Percentiles rank a stretch among this genome's conserved stretches.
Evolutionary conservation across 2,888 invertebrate species (phyloP).

Genomic region (Hydraecia micacea): DNA sequence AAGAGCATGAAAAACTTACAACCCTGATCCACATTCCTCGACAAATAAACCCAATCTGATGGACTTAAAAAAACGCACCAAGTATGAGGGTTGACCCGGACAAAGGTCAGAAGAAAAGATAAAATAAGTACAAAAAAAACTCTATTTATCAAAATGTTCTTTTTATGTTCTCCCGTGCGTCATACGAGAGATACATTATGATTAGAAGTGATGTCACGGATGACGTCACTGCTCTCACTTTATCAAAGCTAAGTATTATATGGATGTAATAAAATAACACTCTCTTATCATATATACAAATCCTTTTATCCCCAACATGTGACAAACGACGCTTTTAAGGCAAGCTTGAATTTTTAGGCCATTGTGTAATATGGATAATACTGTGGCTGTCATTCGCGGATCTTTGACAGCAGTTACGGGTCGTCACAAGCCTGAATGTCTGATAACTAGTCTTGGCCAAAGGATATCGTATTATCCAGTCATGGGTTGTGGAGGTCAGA

Average conservation of each 20-base stretch:
- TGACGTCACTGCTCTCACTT: conserved; percentile 45
- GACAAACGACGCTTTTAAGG: conserved; percentile 41
- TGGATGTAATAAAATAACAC: conserved; percentile 51
- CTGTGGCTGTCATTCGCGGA: neutral
- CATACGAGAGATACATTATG: conserved; percentile 40
- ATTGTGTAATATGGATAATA: neutral
- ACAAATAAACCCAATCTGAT: neutral
- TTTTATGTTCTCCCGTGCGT: conserved; percentile 48
- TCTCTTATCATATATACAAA: conserved; percentile 45
- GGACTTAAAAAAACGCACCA: neutral
- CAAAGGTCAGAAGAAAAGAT: conserved; percentile 9
- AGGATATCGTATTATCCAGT: neutral
- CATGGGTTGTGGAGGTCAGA: neutral
- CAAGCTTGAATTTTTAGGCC: neutral
- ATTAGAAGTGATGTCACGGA: conserved; percentile 54
- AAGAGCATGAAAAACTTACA: neutral
- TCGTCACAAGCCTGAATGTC: too few species aligned
- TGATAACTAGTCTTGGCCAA: neutral
- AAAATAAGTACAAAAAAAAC: neutral
- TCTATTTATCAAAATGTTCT: conserved; percentile 7
- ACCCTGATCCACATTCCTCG: neutral
- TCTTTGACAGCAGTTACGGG: neutral
- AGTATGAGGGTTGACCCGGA: neutral
- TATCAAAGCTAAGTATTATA: conserved; percentile 52
- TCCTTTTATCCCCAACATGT: conserved; percentile 50